Conservation (phyloP, 2,888 invertebrate genomes). For the Cephus pygmeus region DNA sequence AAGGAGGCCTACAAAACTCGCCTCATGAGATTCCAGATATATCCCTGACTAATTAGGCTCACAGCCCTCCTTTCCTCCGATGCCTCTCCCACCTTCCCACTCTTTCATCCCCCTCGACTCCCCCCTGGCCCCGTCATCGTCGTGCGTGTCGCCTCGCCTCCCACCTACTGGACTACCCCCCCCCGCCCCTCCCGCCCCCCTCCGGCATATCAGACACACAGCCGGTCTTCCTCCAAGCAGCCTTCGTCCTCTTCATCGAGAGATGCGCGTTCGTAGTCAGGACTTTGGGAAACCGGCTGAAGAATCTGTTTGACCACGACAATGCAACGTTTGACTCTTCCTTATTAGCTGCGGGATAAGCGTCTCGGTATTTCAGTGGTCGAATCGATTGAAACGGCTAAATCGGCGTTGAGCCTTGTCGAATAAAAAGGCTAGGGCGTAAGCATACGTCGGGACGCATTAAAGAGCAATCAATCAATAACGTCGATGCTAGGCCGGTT, state of each 20-base stretch:
- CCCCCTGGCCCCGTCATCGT: slow-evolving; percentile 12
- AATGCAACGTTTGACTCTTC: slow-evolving; percentile 17
- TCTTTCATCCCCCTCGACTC: slow-evolving; percentile 11
- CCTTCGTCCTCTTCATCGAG: not conserved
- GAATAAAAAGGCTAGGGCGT: not conserved
- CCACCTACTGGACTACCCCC: not conserved
- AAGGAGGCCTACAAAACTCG: slow-evolving; percentile 62
- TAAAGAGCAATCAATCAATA: slow-evolving; percentile 16
- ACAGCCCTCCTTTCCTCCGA: slow-evolving; percentile 35
- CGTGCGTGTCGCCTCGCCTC: slow-evolving; percentile 18
- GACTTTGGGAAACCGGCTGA: not conserved
- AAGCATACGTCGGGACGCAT: not conserved
- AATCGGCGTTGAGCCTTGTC: not conserved
- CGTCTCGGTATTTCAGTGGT: slow-evolving; percentile 27
- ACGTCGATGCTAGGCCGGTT: not conserved
- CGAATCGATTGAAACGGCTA: slow-evolving; percentile 19
- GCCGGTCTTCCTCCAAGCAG: not conserved
- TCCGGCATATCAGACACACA: not conserved
- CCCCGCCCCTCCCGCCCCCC: slow-evolving; percentile 18
- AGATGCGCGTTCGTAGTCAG: not conserved
- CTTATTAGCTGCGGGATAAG: slow-evolving; percentile 32
- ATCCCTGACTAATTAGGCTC: slow-evolving; percentile 65
- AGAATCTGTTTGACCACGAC: slow-evolving; percentile 21
- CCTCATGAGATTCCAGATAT: slow-evolving; percentile 65
- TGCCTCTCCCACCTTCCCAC: slow-evolving; percentile 21